Evolutionary conservation across 2,888 invertebrate genomes (phyloP), one percentile per base, ranked within the genome.

Genomic region (Oscheius sp.): DNA sequence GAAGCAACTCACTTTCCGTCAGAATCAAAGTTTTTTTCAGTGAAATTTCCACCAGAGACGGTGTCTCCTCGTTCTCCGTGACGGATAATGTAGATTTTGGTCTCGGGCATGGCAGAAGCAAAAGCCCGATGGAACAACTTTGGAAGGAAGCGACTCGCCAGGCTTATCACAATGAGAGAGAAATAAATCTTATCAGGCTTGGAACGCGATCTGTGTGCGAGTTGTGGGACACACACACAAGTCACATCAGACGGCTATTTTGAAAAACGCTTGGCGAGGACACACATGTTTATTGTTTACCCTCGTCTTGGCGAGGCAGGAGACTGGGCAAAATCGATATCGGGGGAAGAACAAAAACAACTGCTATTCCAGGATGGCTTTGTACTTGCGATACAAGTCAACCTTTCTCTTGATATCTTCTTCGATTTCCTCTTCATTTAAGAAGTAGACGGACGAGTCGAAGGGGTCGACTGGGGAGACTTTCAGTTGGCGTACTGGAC

Each of bases 61-160:
- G 63, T 48, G 48, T 63, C 63, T 0, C 63, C 47, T 7, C 63
- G 47, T 33, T 63, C 63, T 47, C 63, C 63, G 29, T 63, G 63
- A 13, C 63, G 63, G 21, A 63, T 63, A 32, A 63, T 60, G 60
- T 33, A 60, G n/a, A 60, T 60, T n/a, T 37, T 9, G 4, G 35
- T 53, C 29, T 53, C 53, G 3, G 53, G 29, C 53, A 53, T 53
- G n/a, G 29, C 29, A 11, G 53, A 13, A 21, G 53, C n/a, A 29
- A 53, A 53, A 53, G 42, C 7, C 4, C 7, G 42, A 42, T 5
- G 3, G 3, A 42, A 42, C 42, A 42, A 42, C 42, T 42, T 42
- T 3, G 42, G 42, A 7, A 42, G 42, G 42, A 42, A 42, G 42
- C 42, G n/a, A 53, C 3, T 29, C 3, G 53, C n/a, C 53, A 29